Evolutionary conservation across 2,797 vertebrate genomes (phyloP).

Genomic region (Moxostoma hubbsi): DNA sequence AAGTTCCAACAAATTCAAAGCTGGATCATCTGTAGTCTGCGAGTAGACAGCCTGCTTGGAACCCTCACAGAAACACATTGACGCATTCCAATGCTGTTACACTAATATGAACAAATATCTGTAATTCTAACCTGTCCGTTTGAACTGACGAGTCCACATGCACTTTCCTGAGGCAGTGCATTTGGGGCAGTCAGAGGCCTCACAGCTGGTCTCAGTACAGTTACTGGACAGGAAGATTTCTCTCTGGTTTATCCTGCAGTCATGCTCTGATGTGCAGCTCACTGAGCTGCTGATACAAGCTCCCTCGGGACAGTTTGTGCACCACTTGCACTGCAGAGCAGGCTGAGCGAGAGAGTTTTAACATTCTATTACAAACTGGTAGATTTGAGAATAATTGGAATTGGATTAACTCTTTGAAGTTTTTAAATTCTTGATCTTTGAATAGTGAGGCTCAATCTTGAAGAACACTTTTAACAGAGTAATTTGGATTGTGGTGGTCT

Average conservation of each 20-base stretch:
- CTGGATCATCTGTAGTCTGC: too few relatives aligned
- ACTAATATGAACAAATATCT: too few relatives aligned
- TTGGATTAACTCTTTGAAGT: background rate
- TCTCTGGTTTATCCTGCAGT: conserved; percentile 93
- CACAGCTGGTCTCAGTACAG: conserved; percentile 91
- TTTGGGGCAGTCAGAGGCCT: conserved; percentile 91
- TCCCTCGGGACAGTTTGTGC: conserved; percentile 92
- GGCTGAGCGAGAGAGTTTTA: conserved; percentile 58
- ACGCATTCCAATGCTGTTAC: too few relatives aligned
- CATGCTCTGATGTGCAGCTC: conserved; percentile 90
- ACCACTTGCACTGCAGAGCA: conserved; percentile 90
- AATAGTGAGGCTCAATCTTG: too few relatives aligned
- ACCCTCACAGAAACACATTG: too few relatives aligned
- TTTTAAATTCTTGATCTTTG: background rate
- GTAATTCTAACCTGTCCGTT: conserved; percentile 81
- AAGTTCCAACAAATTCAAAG: too few relatives aligned
- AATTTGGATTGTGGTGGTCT: background rate
- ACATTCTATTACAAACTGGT: background rate
- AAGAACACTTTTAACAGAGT: too few relatives aligned
- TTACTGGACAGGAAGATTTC: conserved; percentile 92
- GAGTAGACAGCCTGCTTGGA: too few relatives aligned
- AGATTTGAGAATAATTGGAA: background rate
- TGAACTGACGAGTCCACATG: conserved; percentile 96
- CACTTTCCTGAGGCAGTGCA: conserved; percentile 91
- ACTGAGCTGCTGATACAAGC: conserved; percentile 89